Percentiles rank a stretch among this genome's conserved stretches.
Evolutionary conservation across 35 echinoderm and acorn worm genomes (phyloP).

Genomic region (Ptychodera flava): DNA sequence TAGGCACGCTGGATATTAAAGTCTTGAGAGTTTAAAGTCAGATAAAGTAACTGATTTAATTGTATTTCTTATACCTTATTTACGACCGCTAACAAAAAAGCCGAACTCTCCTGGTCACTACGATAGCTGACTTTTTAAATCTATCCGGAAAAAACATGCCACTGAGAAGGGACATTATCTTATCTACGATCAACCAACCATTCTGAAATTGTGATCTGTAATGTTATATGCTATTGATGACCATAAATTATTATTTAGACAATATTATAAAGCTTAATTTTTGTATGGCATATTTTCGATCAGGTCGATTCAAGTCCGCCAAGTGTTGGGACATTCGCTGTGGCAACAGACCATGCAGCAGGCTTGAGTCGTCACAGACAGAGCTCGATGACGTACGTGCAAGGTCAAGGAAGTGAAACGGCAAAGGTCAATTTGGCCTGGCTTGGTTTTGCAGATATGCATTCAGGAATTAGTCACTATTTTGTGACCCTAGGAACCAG

Average conservation of each 20-base stretch:
- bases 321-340: conserved; percentile 29
- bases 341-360: conserved; percentile 17
- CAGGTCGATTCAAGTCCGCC: conserved; percentile 24
- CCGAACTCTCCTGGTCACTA: neutral
- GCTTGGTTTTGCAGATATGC: conserved; percentile 7
- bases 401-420: neutral
- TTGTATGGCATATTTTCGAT: neutral
- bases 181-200: no score
- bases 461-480: neutral
- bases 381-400: conserved; percentile 21
- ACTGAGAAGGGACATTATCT: neutral
- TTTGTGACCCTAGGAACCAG: neutral
- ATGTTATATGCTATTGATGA: neutral
- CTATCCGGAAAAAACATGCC: neutral
- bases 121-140: neutral
- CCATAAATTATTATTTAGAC: neutral
- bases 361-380: conserved; percentile 2
- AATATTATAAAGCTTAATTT: no score
- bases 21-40: conserved; percentile 2
- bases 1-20: conserved; percentile 2
- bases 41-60: neutral
- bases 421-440: neutral
- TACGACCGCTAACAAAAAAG: no score
- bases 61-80: no score
- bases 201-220: neutral